Base-by-base conservation (phyloP, 1,140 invertebrate species). In the Cataglyphis hispanica region DNA sequence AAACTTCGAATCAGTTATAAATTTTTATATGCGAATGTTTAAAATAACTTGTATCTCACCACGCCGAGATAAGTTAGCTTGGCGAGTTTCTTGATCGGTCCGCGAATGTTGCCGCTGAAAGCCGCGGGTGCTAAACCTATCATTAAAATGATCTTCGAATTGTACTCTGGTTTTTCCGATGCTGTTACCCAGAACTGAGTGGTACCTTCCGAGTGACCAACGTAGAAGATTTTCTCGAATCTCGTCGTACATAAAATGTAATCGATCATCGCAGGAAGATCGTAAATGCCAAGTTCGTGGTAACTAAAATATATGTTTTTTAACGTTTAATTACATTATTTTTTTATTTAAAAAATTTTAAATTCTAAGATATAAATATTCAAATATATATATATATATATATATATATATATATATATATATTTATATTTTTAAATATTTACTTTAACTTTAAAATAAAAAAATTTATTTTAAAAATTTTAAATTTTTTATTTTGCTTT, bases 201-300 rank as follows among this genome's bases (percentile, higher is more conserved):
- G 0, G 96, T 97, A 11, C 97, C 97, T 90, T 95, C 94, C 46
- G 93, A 93, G 86, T 97, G 96, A 1, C 97, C 98, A 1, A 97
- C 92, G 91, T 98, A 98, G 86, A 93, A 94, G 0, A 98, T 70
- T 86, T 95, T 93, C 53, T 93, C 64, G 66, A 95, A 90, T 0
- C 94, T 92, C 0, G 97, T 97, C 1, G 76, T 86, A 6, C 96
- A 91, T 5, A 97, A 90, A 27, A 97, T 95, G 84, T 96, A 96
- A 87, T 98, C 96, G 11, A 98, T 96, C 95, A 97, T 97, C 0
- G 97, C 96, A 11, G 97, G 97, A 61, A 98, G 89, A 93, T 98
- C 98, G 70, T 96, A 96, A 2, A 95, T 93, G 11, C 97, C 97
- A 93, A 98, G 97, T 92, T 98, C 97, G 90, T 98, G 97, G 92